These are phyloP conservation scores for Corythornis leucogaster DNA, from an alignment of 2,797 vertebrate genomes.

Conservation along the genomic window DNA sequence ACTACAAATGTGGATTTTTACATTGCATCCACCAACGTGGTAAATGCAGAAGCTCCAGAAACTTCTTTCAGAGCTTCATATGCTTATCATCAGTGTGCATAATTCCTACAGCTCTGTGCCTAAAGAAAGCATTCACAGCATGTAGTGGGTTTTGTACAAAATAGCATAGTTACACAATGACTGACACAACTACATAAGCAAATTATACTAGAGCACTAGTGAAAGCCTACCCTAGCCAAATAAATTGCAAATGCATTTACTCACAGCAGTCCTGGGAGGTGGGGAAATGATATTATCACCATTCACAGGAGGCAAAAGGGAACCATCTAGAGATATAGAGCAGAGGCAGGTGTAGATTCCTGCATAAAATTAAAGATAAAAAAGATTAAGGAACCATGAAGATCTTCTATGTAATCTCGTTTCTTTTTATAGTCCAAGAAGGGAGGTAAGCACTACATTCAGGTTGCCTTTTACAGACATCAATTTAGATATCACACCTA, in stretches of 20 bases:
- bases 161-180: not conserved
- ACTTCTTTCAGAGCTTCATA: not conserved
- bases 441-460: not conserved
- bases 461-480: not conserved
- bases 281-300: not conserved
- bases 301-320: not conserved
- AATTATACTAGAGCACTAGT: not conserved
- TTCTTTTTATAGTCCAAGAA: not conserved
- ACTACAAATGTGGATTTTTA: not conserved
- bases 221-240: not conserved
- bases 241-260: not conserved
- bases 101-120: not conserved
- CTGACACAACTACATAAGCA: not conserved
- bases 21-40: not conserved
- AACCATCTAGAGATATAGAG: rapidly evolving
- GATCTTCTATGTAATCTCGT: too few species aligned
- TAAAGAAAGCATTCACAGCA: not conserved
- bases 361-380: not conserved
- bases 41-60: not conserved
- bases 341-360: not conserved
- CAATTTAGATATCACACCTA: rapidly evolving
- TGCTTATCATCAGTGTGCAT: rapidly evolving
- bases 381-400: not conserved
- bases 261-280: not conserved
- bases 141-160: not conserved